Percentiles rank a stretch among this genome's conserved stretches.
phyloP scores from a whole-genome alignment of 2,797 vertebrate species.

The Furcifer pardalis region DNA sequence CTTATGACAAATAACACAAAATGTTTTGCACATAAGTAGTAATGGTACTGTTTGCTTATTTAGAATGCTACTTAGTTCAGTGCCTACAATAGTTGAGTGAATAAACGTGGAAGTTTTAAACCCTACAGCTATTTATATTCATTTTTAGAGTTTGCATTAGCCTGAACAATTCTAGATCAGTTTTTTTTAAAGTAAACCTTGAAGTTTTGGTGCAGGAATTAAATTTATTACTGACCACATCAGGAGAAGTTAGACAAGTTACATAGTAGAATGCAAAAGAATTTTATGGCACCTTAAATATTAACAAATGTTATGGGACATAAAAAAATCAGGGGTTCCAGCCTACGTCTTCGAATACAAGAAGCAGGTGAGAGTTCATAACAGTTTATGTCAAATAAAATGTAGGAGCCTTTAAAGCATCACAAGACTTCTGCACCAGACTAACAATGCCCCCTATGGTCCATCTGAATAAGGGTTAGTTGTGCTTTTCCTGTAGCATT shows the following conservation, averaged over 20 bases:
- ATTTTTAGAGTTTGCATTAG: not conserved
- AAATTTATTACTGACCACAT: too few relatives aligned
- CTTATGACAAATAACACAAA: constrained; percentile 3
- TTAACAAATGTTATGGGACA: too few relatives aligned
- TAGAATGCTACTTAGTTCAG: not conserved
- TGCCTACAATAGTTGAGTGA: not conserved
- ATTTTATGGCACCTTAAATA: too few relatives aligned
- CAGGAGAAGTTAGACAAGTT: too few relatives aligned
- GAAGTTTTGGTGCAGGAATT: too few relatives aligned
- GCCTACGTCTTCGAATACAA: too few relatives aligned
- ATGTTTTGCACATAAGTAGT: not conserved
- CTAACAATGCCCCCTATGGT: not conserved
- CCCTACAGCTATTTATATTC: not conserved
- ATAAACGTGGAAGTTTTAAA: not conserved
- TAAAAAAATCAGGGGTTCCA: too few relatives aligned
- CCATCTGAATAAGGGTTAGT: not conserved
- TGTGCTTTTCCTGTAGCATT: not conserved
- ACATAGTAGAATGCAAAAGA: too few relatives aligned
- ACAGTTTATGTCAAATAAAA: not conserved
- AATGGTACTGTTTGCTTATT: not conserved
- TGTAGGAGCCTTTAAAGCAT: not conserved
- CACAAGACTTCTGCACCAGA: too few relatives aligned
- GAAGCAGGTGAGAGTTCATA: too few relatives aligned
- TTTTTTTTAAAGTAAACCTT: too few relatives aligned
- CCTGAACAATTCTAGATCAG: too few relatives aligned